These are phyloP conservation scores for Pygathrix nemaeus DNA, from an alignment of 2,113 vertebrate species.

Conservation along the genomic window DNA sequence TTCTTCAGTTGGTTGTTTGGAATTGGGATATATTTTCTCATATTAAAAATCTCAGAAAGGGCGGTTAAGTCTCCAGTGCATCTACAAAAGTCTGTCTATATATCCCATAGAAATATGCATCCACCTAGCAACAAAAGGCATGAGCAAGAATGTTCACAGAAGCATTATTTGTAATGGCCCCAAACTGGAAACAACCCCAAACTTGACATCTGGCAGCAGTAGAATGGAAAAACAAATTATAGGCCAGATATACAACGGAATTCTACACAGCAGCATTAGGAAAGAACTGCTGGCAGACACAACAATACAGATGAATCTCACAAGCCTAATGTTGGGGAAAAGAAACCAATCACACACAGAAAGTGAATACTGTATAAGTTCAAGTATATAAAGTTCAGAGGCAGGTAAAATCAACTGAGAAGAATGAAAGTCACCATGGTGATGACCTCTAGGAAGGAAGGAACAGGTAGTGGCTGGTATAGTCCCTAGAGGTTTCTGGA, in stretches of 20 bases:
- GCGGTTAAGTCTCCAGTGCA: neutral
- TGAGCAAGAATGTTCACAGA: neutral
- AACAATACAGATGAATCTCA: neutral
- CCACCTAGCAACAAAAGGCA: neutral
- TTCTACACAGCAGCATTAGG: neutral
- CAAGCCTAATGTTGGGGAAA: neutral
- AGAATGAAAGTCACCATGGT: neutral
- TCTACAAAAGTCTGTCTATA: neutral
- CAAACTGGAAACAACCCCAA: neutral
- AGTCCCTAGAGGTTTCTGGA: neutral
- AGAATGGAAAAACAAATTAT: neutral
- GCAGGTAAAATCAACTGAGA: neutral
- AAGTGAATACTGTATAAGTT: neutral
- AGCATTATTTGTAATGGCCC: neutral
- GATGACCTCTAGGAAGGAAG: neutral
- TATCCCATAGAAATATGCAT: neutral
- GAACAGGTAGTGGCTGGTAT: too few species aligned
- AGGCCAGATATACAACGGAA: neutral
- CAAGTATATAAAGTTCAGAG: neutral
- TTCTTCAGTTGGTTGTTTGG: neutral
- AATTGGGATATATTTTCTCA: slow-evolving; percentile 1
- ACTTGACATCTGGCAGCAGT: neutral
- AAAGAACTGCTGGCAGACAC: neutral
- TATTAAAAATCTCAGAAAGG: neutral
- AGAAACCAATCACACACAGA: neutral